Evolutionary conservation across 2,797 vertebrate species (phyloP).

Genomic region (Diplodus puntazzo): DNA sequence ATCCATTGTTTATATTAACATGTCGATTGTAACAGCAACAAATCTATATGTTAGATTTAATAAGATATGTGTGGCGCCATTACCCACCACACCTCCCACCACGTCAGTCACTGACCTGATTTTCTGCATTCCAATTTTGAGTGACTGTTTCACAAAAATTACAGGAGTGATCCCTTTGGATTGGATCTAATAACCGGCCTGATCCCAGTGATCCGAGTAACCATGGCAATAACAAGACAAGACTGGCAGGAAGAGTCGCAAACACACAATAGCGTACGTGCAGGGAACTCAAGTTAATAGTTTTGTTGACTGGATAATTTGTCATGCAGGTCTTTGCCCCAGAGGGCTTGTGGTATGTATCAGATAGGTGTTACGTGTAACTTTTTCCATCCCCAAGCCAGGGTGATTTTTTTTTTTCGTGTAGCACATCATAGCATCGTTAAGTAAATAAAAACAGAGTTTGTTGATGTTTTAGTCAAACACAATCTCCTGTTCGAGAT

Average conservation of each 20-base stretch:
- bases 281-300: constrained; percentile 39
- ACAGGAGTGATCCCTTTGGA: constrained; percentile 22
- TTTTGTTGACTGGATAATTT: constrained; percentile 51
- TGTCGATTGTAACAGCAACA: background rate
- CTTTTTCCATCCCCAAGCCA: constrained; percentile 15
- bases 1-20: background rate
- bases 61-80: background rate
- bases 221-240: constrained; percentile 41
- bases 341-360: constrained; percentile 26
- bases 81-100: background rate
- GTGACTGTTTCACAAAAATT: constrained; percentile 27
- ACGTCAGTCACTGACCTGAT: background rate
- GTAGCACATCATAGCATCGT: constrained; percentile 1
- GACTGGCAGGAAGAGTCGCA: constrained; percentile 21
- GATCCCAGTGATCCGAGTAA: constrained; percentile 26
- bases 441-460: background rate
- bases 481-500: constrained; percentile 3
- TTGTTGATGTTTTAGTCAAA: constrained; percentile 24
- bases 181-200: constrained; percentile 14
- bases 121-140: constrained; percentile 15
- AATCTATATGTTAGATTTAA: background rate
- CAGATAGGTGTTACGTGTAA: constrained; percentile 13
- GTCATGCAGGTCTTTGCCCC: constrained; percentile 29
- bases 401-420: background rate
- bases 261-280: constrained; percentile 16